These are phyloP conservation scores for Polyommatus iphigenia DNA, from an alignment of 2,888 invertebrate genomes.

Conservation along the genomic window DNA sequence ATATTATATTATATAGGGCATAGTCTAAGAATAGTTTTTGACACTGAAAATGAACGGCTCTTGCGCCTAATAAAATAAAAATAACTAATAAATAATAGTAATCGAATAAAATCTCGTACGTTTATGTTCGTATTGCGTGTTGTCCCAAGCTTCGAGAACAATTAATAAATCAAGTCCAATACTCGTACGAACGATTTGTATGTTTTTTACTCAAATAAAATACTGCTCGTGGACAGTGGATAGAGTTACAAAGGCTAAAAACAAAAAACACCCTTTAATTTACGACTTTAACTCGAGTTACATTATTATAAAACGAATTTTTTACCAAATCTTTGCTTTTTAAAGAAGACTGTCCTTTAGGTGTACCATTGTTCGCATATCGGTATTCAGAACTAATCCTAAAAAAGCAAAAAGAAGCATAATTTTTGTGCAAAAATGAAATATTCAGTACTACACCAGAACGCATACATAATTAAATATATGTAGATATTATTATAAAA, in stretches of 20 bases:
- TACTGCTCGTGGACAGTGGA: not conserved
- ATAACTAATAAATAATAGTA: constrained; percentile 38
- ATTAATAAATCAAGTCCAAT: constrained; percentile 20
- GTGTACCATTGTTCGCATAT: not conserved
- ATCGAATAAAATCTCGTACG: constrained; percentile 62
- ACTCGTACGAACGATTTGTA: not conserved
- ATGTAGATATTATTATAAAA: no score
- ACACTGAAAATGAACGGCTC: no score
- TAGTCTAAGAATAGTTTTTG: no score
- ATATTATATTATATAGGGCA: no score
- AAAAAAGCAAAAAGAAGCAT: not conserved
- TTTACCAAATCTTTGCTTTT: not conserved
- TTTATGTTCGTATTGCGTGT: constrained; percentile 46
- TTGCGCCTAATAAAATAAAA: no score
- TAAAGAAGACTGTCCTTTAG: no score
- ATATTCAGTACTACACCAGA: not conserved
- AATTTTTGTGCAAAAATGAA: not conserved
- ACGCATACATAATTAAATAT: no score
- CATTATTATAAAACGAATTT: not conserved
- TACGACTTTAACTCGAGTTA: not conserved
- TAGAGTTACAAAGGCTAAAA: not conserved
- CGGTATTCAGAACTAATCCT: not conserved
- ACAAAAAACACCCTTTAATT: not conserved
- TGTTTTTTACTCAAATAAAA: not conserved
- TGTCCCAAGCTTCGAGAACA: constrained; percentile 1